Evolutionary conservation across 2,113 vertebrate species (phyloP).

Genomic region (Mixornis gularis): DNA sequence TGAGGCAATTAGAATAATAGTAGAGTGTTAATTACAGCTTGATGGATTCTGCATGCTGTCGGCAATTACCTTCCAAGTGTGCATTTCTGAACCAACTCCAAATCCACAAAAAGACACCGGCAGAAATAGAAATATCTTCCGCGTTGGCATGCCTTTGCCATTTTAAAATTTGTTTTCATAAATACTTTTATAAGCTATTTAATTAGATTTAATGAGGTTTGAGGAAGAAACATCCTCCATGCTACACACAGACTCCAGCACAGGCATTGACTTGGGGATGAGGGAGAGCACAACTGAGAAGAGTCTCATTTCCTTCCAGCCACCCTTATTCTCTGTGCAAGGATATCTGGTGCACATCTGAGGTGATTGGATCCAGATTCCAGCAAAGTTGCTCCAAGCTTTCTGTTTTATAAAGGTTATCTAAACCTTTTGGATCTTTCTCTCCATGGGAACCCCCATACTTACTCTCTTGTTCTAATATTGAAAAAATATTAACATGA

Average conservation of each 20-base stretch:
- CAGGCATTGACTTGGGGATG: not conserved
- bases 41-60: conserved; percentile 73
- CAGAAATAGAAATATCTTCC: conserved; percentile 67
- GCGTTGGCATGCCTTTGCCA: conserved; percentile 39
- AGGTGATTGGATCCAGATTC: fast-evolving
- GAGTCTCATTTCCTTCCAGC: not conserved
- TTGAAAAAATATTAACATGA: not conserved
- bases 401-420: not conserved
- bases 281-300: not conserved
- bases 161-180: conserved; percentile 64
- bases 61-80: conserved; percentile 72
- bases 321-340: not conserved
- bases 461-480: not conserved
- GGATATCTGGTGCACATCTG: not conserved
- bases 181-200: conserved; percentile 67
- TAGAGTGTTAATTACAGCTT: conserved; percentile 76
- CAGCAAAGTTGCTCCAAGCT: not conserved
- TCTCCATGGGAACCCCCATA: fast-evolving
- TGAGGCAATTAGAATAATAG: conserved; percentile 79
- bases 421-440: not conserved
- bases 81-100: conserved; percentile 73
- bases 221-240: conserved; percentile 46
- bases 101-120: conserved; percentile 70
- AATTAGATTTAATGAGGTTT: conserved; percentile 73
- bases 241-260: conserved; percentile 1